Conservation (phyloP, 2,888 invertebrate species). For the Drosophila testacea region DNA sequence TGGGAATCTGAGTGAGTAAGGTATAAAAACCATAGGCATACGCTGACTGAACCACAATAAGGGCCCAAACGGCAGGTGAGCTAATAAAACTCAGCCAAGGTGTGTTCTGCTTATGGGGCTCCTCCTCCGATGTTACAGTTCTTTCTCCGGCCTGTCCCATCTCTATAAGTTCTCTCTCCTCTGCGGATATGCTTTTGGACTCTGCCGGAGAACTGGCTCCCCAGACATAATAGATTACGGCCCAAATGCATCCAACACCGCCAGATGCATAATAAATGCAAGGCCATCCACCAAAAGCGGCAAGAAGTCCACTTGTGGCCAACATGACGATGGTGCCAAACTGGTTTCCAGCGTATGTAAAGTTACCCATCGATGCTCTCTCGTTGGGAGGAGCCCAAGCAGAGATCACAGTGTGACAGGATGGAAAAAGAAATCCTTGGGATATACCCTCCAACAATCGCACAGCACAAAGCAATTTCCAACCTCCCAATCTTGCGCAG, state of each 20-base stretch:
- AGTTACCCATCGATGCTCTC: slow-evolving; percentile 87
- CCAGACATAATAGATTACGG: slow-evolving; percentile 86
- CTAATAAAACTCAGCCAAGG: slow-evolving; percentile 89
- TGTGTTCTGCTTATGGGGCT: slow-evolving; percentile 80
- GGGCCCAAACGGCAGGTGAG: slow-evolving; percentile 87
- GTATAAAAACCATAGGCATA: slow-evolving; percentile 91
- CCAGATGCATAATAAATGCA: slow-evolving; percentile 89
- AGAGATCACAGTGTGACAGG: slow-evolving; percentile 89
- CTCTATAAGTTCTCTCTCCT: slow-evolving; percentile 90
- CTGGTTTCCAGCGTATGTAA: slow-evolving; percentile 88
- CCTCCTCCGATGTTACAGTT: slow-evolving; percentile 22
- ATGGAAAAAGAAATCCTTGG: slow-evolving; percentile 90
- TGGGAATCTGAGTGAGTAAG: slow-evolving; percentile 89
- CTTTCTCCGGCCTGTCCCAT: slow-evolving; percentile 84
- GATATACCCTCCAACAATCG: slow-evolving; percentile 90
- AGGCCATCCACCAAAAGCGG: slow-evolving; percentile 88
- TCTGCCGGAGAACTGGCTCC: slow-evolving; percentile 88
- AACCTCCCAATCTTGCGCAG: slow-evolving; percentile 88
- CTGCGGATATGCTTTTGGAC: slow-evolving; percentile 87
- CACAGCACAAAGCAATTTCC: slow-evolving; percentile 88
- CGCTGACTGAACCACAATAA: slow-evolving; percentile 86
- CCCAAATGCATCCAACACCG: slow-evolving; percentile 86
- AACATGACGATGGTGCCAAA: slow-evolving; percentile 89
- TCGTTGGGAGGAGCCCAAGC: slow-evolving; percentile 90
- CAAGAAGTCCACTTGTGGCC: slow-evolving; percentile 89